Evolutionary conservation across 2,113 vertebrate genomes (phyloP).

Genomic region (Crocuta crocuta): DNA sequence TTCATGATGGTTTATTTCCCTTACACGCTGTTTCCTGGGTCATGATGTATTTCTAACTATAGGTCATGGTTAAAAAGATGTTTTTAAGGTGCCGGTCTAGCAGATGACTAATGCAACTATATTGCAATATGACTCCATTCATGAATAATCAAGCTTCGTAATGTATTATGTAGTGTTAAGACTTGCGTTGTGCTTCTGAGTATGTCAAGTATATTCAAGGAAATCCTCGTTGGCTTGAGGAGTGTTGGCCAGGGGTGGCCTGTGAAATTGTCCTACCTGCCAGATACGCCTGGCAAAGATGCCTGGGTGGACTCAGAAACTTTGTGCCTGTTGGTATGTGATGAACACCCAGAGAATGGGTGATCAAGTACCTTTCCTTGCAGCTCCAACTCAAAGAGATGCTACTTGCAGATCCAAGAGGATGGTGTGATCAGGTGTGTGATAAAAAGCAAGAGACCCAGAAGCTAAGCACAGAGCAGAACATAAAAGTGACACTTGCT

Average conservation of each 20-base stretch:
- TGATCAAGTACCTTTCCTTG: slow-evolving; percentile 45
- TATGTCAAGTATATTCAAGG: slow-evolving; percentile 18
- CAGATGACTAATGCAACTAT: slow-evolving; percentile 29
- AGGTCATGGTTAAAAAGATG: background rate
- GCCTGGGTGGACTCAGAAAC: background rate
- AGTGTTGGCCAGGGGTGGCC: slow-evolving; percentile 16
- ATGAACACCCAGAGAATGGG: background rate
- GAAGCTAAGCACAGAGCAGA: slow-evolving; percentile 8
- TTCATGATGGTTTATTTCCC: slow-evolving; percentile 5
- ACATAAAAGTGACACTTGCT: background rate
- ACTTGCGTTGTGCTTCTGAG: slow-evolving; percentile 38
- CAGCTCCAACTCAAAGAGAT: slow-evolving; percentile 18
- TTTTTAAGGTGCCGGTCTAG: background rate
- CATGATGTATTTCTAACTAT: slow-evolving; percentile 4
- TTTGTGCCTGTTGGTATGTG: background rate
- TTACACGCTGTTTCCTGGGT: slow-evolving; percentile 1
- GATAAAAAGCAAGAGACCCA: slow-evolving; percentile 3
- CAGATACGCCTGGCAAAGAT: background rate
- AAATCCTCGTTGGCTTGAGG: slow-evolving; percentile 51
- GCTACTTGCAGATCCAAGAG: slow-evolving; percentile 35
- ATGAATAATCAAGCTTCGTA: slow-evolving; percentile 32
- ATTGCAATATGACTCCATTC: background rate
- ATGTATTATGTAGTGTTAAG: background rate
- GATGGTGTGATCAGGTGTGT: background rate
- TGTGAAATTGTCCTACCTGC: slow-evolving; percentile 44